Base-by-base conservation (phyloP, 2,888 invertebrate genomes). In the Ptychoptera albimana region DNA sequence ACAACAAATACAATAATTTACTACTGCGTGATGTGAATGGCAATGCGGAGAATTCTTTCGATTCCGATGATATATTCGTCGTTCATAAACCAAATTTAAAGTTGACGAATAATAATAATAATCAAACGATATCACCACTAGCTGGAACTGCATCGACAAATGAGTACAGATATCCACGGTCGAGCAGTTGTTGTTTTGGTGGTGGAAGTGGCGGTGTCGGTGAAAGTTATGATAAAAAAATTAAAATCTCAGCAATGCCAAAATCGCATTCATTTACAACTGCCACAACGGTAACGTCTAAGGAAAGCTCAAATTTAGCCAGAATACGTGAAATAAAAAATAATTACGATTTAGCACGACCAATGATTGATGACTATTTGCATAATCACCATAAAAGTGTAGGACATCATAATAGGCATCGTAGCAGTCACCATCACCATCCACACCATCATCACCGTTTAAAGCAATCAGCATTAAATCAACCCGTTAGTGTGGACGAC, bases 251-350 rank as follows among this genome's bases (percentile, higher is more conserved):
- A 55, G 11, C 41, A 16, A 61, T 65, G 51, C 64, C 64, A 45
- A 66, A 66, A 48, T 65, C 65, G 6, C 64, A 64, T 50, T 65
- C 65, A 9, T 65, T 65, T 35, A 62, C 63, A 16, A 42, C 42
- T 2, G 23, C 23, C 4, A 23, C 23, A 7, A 23, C 23, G 7
- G 4, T 23, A 5, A 23, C 23, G 23, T 16, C 23, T 34, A 34
- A 15, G 34, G 34, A 23, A 14, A 15, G 16, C 16, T 42, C 42
- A 30, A 36, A 36, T 36, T 36, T 36, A 12, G 12, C 36, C 2
- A 36, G 12, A 36, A 36, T 36, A n/a, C 42, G 42, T 11, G 42
- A 35, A 23, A 42, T 42, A 10, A 36, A 36, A 36, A 36, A 36
- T 36, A 36, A 36, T 36, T 35, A 42, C 12, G 42, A 42, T 34